A percentile compares a stretch with the other conserved stretches of the same genome.
Evolutionary conservation across 2,113 vertebrate genomes (phyloP).

Genomic region (Myotis brandtii): DNA sequence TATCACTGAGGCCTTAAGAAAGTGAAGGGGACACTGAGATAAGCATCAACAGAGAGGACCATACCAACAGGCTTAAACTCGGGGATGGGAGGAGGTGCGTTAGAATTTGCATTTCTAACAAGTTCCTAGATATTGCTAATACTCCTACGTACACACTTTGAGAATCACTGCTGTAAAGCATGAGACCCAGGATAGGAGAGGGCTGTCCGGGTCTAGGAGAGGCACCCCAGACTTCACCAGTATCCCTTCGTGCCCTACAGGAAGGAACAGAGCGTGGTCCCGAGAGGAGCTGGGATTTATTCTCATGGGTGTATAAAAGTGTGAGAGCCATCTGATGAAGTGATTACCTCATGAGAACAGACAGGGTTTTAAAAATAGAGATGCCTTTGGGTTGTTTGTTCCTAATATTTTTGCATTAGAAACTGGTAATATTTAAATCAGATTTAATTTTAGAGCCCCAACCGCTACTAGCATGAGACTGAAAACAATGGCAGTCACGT

Average conservation of each 20-base stretch:
- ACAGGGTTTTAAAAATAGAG: constrained; percentile 53
- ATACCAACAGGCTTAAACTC: background rate
- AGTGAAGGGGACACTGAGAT: background rate
- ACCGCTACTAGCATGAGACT: background rate
- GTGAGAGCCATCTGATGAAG: constrained; percentile 21
- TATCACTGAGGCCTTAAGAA: background rate
- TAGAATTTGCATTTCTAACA: background rate
- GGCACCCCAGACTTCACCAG: background rate
- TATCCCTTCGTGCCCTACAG: background rate
- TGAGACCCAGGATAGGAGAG: background rate
- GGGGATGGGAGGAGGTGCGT: background rate
- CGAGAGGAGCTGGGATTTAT: constrained; percentile 24
- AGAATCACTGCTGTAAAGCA: background rate
- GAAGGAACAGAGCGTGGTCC: background rate
- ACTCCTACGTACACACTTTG: background rate
- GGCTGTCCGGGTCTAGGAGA: background rate
- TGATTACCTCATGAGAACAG: constrained; percentile 24
- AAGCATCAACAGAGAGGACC: background rate
- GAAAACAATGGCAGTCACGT: background rate
- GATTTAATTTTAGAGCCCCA: constrained; percentile 64
- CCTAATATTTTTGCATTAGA: constrained; percentile 42
- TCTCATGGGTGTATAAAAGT: background rate
- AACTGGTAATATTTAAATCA: constrained; percentile 57
- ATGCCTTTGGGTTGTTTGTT: constrained; percentile 36
- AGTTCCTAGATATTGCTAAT: background rate